A percentile compares a stretch with the other conserved stretches of the same genome.
These are phyloP conservation scores for Parazoanthus swiftii DNA, from an alignment of 92 coral and sea anemone species.

Conservation along the genomic window DNA sequence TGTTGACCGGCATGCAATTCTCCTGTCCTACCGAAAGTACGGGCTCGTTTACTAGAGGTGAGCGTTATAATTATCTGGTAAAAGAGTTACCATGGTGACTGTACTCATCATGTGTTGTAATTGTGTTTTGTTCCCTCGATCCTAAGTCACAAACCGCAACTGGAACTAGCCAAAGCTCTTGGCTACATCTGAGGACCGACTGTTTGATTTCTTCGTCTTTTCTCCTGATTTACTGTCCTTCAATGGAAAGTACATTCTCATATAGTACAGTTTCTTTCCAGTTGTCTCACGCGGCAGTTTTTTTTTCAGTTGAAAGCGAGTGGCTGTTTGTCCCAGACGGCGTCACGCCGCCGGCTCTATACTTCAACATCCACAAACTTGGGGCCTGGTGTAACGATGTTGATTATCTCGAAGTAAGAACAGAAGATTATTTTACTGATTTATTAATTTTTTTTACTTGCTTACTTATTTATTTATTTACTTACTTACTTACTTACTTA, in stretches of 20 bases:
- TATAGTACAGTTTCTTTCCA: background rate
- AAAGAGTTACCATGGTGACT: background rate
- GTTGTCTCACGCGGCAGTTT: background rate
- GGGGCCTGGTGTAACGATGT: constrained; percentile 76
- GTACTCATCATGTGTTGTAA: background rate
- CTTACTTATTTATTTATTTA: no score
- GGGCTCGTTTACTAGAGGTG: constrained; percentile 76
- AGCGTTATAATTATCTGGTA: background rate
- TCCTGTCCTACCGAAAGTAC: constrained; percentile 88
- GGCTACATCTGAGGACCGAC: no score
- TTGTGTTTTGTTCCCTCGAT: background rate
- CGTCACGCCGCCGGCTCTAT: constrained; percentile 73
- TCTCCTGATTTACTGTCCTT: background rate
- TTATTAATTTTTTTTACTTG: background rate
- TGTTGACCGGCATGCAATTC: constrained; percentile 83
- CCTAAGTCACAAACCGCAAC: no score
- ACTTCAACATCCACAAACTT: constrained; percentile 72
- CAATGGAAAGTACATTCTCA: background rate
- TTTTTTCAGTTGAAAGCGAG: constrained; percentile 71
- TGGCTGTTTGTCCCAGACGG: constrained; percentile 82
- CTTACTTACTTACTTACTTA: no score
- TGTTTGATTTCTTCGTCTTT: no score
- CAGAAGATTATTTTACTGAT: no score
- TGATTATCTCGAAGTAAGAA: constrained; percentile 85
- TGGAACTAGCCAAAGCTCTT: no score